Conservation (phyloP, 1,140 invertebrate genomes). For the Drosophila persimilis region DNA sequence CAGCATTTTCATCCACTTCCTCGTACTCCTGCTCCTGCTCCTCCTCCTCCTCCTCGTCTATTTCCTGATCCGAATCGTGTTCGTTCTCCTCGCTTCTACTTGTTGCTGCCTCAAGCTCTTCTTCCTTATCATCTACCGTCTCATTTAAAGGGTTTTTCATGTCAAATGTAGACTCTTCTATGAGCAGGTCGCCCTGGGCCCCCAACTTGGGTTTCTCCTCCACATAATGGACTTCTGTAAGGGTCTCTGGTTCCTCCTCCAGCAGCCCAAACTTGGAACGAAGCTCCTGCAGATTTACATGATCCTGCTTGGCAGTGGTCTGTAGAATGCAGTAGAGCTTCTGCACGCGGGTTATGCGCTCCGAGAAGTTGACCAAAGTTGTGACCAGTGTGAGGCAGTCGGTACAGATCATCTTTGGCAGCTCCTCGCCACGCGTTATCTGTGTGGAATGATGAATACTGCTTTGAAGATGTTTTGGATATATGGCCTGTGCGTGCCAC, state of each 20-base stretch:
- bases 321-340: constrained; percentile 60
- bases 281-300: constrained; percentile 48
- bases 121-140: neutral
- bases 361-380: constrained; percentile 68
- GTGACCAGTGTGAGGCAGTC: constrained; percentile 67
- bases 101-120: neutral
- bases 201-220: constrained; percentile 62
- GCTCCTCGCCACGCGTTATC: constrained; percentile 58
- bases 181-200: constrained; percentile 15
- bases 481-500: constrained; percentile 4
- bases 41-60: neutral
- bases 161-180: constrained; percentile 48
- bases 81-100: neutral
- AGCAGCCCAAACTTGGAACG: constrained; percentile 45
- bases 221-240: constrained; percentile 64
- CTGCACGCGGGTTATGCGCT: constrained; percentile 66
- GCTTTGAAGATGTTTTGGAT: no score
- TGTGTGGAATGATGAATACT: constrained; percentile 1
- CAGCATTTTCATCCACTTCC: constrained; percentile 6
- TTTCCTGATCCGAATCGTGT: neutral
- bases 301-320: constrained; percentile 23
- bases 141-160: constrained; percentile 64
- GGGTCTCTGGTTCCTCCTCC: constrained; percentile 48
- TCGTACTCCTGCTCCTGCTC: constrained; percentile 13
- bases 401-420: constrained; percentile 67